Percentiles rank a stretch among this genome's conserved stretches.
Conservation (phyloP, 2,888 invertebrate species). For the Tenthredo distinguenda region DNA sequence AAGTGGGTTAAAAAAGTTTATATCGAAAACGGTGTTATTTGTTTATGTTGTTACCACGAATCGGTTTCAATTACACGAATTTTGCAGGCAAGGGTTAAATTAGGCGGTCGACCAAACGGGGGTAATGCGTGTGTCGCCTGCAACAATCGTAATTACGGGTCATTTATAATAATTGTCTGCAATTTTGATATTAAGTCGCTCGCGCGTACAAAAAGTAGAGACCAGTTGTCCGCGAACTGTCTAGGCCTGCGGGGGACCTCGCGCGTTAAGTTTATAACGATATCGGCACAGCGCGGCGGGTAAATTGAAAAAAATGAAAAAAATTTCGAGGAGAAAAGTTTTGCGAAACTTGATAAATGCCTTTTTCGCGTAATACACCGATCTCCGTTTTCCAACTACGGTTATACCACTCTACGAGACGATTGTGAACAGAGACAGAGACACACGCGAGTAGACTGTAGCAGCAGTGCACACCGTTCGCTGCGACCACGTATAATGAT, state of each 20-base stretch:
- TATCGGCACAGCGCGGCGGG: not conserved
- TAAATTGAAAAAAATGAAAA: not conserved
- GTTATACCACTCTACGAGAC: constrained; percentile 1
- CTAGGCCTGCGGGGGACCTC: constrained; percentile 16
- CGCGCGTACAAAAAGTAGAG: constrained; percentile 47
- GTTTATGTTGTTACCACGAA: constrained; percentile 36
- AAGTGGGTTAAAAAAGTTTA: not conserved
- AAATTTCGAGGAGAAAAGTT: not conserved
- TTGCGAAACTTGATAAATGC: not conserved
- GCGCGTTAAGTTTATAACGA: constrained; percentile 3
- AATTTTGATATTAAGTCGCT: constrained; percentile 53
- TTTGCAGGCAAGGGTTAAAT: constrained; percentile 51
- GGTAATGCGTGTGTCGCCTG: constrained; percentile 55
- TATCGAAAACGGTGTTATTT: constrained; percentile 4
- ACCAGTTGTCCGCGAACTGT: constrained; percentile 48
- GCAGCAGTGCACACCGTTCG: constrained; percentile 78
- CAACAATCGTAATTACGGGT: constrained; percentile 57
- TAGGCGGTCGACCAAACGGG: constrained; percentile 53
- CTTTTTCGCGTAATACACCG: not conserved
- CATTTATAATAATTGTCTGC: constrained; percentile 60
- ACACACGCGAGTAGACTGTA: constrained; percentile 75
- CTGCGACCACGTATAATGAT: constrained; percentile 78
- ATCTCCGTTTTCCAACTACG: not conserved
- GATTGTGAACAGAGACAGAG: constrained; percentile 64
- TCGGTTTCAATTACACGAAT: constrained; percentile 49